Percentiles rank a stretch among this genome's conserved stretches.
Evolutionary conservation across 2,888 invertebrate species (phyloP).

Genomic region (Spicauda simplicius): DNA sequence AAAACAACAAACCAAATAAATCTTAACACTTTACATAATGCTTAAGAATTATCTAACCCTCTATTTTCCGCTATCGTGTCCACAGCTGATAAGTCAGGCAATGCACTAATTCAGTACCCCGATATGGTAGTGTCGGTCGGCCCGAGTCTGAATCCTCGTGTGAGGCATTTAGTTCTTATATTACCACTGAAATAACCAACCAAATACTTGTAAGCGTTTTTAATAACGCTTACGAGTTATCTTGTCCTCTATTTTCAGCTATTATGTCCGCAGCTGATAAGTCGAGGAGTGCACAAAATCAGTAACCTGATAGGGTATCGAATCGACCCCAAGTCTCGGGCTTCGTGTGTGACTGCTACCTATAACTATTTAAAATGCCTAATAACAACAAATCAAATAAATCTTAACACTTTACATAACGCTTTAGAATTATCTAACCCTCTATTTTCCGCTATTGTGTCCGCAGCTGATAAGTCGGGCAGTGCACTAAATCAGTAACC

Average conservation of each 20-base stretch:
- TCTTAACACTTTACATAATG: too few species aligned
- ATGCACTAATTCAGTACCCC: constrained; percentile 56
- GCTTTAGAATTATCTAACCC: not conserved
- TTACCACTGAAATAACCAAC: too few species aligned
- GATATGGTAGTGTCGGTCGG: constrained; percentile 56
- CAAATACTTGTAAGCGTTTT: too few species aligned
- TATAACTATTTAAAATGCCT: too few species aligned
- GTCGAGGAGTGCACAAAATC: not conserved
- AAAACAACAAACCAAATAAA: too few species aligned
- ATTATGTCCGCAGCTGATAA: not conserved
- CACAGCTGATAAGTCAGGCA: not conserved
- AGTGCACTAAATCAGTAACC: not conserved
- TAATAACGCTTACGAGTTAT: too few species aligned
- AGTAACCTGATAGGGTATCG: not conserved
- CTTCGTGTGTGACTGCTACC: too few species aligned
- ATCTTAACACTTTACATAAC: too few species aligned
- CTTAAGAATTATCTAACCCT: too few species aligned
- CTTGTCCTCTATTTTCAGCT: not conserved
- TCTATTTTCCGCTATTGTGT: not conserved
- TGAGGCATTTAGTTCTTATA: not conserved
- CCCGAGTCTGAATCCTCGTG: constrained; percentile 46
- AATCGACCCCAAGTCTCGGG: too few species aligned
- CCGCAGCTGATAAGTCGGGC: not conserved
- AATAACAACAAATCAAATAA: too few species aligned
- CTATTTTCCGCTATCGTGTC: not conserved